Percentiles rank a stretch among this genome's conserved stretches.
Evolutionary conservation across 2,113 vertebrate species (phyloP).

Genomic region (Proteles cristata): DNA sequence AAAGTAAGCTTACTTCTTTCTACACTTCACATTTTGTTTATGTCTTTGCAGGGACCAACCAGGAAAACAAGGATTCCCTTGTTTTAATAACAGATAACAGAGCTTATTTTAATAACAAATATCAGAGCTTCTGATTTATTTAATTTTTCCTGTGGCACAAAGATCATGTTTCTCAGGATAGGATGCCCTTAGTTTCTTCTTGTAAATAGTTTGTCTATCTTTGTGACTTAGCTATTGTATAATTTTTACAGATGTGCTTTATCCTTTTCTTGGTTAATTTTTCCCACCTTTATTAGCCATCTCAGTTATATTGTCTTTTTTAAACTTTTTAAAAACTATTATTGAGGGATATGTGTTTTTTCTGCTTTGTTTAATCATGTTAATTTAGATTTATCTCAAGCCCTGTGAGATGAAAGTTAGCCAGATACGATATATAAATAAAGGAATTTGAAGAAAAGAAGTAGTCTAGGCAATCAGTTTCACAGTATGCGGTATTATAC

Average conservation of each 20-base stretch:
- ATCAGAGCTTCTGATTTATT: conserved; percentile 20
- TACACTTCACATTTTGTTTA: not conserved
- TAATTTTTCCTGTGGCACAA: conserved; percentile 43
- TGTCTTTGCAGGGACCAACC: not conserved
- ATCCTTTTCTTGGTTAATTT: conserved; percentile 70
- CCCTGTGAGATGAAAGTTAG: conserved; percentile 64
- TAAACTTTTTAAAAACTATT: conserved; percentile 66
- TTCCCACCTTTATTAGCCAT: conserved; percentile 45
- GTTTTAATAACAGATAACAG: not conserved
- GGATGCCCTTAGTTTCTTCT: conserved; percentile 33
- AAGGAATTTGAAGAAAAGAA: conserved; percentile 72
- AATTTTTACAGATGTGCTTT: not conserved
- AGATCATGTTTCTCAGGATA: conserved; percentile 7
- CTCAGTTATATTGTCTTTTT: conserved; percentile 51
- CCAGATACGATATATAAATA: conserved; percentile 72
- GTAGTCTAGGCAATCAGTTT: conserved; percentile 64
- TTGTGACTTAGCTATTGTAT: conserved; percentile 53
- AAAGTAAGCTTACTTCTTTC: conserved; percentile 88
- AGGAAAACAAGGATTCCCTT: not conserved
- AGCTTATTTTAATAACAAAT: not conserved
- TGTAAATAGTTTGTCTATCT: conserved; percentile 67
- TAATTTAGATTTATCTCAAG: conserved; percentile 76
- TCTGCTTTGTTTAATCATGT: conserved; percentile 71
- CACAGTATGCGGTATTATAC: conserved; percentile 28
- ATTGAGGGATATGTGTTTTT: conserved; percentile 65